Conservation (phyloP, 2,113 vertebrate species). For the Rallus limicola region DNA sequence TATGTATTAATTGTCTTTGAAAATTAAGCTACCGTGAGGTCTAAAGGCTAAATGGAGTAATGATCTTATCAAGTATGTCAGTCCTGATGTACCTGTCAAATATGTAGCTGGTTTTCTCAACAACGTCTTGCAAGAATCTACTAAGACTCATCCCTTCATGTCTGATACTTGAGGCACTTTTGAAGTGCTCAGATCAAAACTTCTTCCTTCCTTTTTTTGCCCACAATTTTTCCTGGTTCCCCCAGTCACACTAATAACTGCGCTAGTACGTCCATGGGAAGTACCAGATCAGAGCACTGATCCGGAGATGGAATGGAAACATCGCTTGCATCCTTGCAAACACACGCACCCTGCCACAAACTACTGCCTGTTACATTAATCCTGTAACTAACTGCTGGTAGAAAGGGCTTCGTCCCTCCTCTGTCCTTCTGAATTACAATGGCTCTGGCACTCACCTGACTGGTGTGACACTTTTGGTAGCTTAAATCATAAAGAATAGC, state of each 20-base stretch:
- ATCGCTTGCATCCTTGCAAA: neutral
- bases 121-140: neutral
- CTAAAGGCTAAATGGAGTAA: neutral
- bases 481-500: neutral
- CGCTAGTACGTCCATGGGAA: neutral
- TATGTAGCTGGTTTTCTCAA: neutral
- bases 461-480: neutral
- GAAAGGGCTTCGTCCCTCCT: neutral
- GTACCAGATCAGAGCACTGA: neutral
- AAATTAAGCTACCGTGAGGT: neutral
- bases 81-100: neutral
- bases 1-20: slow-evolving; percentile 8
- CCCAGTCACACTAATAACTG: neutral
- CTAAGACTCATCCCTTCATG: accelerated
- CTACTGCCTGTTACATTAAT: neutral
- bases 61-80: neutral
- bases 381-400: neutral
- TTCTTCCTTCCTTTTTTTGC: neutral
- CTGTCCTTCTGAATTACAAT: neutral
- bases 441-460: neutral
- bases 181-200: neutral
- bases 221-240: neutral
- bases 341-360: neutral
- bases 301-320: neutral
- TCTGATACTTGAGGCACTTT: neutral